Evolutionary conservation across 1,140 invertebrate species (phyloP), one percentile per base, ranked within the genome.

Genomic region (Drosophila ironensis): DNA sequence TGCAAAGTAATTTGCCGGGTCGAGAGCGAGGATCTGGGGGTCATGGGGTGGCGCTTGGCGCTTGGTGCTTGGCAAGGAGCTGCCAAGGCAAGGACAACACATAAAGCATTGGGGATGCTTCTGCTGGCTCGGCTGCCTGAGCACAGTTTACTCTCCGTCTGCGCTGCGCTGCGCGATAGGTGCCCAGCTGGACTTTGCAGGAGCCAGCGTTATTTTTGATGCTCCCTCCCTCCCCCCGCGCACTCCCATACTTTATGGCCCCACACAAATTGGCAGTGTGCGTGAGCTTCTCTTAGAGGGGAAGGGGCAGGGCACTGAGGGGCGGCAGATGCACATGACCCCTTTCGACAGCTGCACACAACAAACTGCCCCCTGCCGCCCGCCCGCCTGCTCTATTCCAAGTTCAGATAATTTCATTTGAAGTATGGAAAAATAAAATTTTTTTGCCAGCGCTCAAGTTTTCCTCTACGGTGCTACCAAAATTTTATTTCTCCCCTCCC

Each of bases 401-500:
- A 82, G 77, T 76, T 64, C 70, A 84, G 78, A 84, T 84, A 84
- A 84, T 84, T 84, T 84, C 70, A 84, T 86, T 84, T 84, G 80
- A 82, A 82, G 78, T 82, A 82, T 82, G 73, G 70, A 57, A 84
- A 82, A 76, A 82, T 84, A 82, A 51, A 73, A 71, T 67, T 74
- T 81, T 66, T 80, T 57, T 64, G 38, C 54, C n/a, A 78, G 73
- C 73, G 59, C 64, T 78, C 63, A 86, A 84, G 73, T 78, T 77
- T 67, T 61, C 6, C 12, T 56, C 42, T 19, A 28, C 40, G 33
- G 20, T 33, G 16, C 20, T 27, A 47, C 54, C 56, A 35, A 11
- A 42, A 50, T 50, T 66, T 56, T 45, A 44, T 48, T 57, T 44
- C 40, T 37, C 6, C 54, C 42, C 66, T 28, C 35, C 64, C 28